Percentiles rank a stretch among this genome's conserved stretches.
Conservation (phyloP, 2,888 invertebrate species). For the Leucoma salicis region DNA sequence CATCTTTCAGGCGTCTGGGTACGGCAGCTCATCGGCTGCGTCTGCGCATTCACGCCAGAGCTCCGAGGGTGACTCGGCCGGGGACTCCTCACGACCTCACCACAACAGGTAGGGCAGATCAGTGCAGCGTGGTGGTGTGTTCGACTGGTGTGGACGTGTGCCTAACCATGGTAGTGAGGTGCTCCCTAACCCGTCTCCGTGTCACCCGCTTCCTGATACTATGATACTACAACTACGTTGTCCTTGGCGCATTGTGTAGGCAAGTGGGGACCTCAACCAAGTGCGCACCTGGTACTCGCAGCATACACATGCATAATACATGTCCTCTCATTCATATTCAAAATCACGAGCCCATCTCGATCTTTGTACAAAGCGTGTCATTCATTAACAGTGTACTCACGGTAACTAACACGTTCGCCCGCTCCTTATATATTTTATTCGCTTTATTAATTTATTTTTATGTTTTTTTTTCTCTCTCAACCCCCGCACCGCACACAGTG, state of each 20-base stretch:
- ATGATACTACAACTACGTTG: too few species aligned
- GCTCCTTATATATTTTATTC: constrained; percentile 31
- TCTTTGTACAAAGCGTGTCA: neutral
- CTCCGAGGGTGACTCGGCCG: constrained; percentile 86
- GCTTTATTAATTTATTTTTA: constrained; percentile 58
- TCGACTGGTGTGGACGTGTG: constrained; percentile 3
- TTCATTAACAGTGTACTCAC: constrained; percentile 34
- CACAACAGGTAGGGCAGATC: constrained; percentile 60
- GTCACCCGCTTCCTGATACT: neutral
- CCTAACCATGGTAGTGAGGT: constrained; percentile 6
- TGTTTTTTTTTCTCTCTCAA: constrained; percentile 33
- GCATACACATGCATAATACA: too few species aligned
- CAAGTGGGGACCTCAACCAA: neutral
- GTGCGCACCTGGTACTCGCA: too few species aligned
- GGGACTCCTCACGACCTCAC: constrained; percentile 51
- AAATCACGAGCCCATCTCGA: neutral
- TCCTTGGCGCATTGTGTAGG: neutral
- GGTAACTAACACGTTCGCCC: constrained; percentile 51
- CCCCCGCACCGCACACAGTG: constrained; percentile 40
- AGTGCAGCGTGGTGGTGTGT: constrained; percentile 2
- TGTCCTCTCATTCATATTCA: too few species aligned
- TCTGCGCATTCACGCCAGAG: constrained; percentile 94
- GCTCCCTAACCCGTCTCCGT: neutral
- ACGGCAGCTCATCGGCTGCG: constrained; percentile 91
- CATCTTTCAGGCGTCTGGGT: constrained; percentile 91